These are phyloP conservation scores for Tridacna gigas DNA, from an alignment of 2,888 invertebrate species.

Conservation along the genomic window DNA sequence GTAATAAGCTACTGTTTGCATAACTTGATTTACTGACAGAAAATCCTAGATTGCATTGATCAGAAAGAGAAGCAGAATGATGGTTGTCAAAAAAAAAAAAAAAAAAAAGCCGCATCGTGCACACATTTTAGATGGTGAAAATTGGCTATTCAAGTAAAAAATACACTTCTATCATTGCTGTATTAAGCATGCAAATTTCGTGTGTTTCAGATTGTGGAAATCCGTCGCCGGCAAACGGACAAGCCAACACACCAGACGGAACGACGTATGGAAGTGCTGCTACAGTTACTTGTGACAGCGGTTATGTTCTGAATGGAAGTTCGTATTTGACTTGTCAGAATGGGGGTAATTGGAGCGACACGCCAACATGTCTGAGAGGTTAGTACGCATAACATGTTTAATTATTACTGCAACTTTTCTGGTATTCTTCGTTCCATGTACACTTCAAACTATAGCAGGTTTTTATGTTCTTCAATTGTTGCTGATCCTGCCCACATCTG, in stretches of 20 bases:
- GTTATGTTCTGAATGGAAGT: background rate
- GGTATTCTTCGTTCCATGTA: background rate
- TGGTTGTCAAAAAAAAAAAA: no score
- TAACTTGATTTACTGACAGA: no score
- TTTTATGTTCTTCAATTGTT: no score
- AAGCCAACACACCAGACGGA: background rate
- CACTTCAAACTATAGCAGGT: no score
- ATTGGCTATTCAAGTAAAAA: background rate
- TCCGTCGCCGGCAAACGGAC: constrained; percentile 1
- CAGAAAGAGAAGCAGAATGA: no score
- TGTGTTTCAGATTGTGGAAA: constrained; percentile 22
- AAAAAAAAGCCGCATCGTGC: background rate
- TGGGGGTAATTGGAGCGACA: background rate
- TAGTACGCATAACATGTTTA: no score
- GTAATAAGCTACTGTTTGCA: no score
- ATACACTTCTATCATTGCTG: background rate
- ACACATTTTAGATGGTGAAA: background rate
- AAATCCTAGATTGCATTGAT: no score
- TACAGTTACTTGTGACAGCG: constrained; percentile 4
- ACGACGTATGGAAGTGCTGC: constrained; percentile 10
- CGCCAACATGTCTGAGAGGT: background rate
- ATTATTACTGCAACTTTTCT: no score
- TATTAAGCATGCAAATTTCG: no score
- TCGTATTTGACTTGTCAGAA: constrained; percentile 1
- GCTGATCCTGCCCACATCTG: no score